phyloP scores from a whole-genome alignment of 1,140 invertebrate species.

The Gyrodactylus bullatarudis region DNA sequence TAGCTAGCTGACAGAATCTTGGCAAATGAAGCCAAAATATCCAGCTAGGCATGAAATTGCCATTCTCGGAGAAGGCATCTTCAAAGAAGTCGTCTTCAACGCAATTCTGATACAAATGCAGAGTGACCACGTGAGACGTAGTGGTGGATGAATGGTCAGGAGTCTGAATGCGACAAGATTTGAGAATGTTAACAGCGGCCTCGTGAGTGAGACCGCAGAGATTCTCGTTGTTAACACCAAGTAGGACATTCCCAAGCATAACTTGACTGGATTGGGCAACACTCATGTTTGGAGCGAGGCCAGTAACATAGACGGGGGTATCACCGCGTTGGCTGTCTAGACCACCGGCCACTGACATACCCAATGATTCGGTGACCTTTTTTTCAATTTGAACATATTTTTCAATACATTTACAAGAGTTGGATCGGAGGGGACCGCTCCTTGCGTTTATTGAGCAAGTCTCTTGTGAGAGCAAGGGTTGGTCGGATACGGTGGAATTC shows the following conservation, averaged over 20 bases:
- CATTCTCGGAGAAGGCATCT: conserved; percentile 19
- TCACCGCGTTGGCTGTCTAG: conserved; percentile 21
- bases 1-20: conserved; percentile 20
- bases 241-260: conserved; percentile 24
- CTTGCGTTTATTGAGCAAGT: background rate
- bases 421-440: background rate
- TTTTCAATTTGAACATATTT: background rate
- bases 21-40: conserved; percentile 25
- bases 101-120: background rate
- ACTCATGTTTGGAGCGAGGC: conserved; percentile 22
- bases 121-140: background rate
- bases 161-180: conserved; percentile 15
- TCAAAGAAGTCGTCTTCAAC: background rate
- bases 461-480: background rate
- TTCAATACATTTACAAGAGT: background rate
- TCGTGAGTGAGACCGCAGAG: conserved; percentile 21
- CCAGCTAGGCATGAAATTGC: conserved; percentile 24
- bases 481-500: background rate
- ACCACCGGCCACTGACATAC: conserved; percentile 25
- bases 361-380: conserved; percentile 9
- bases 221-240: conserved; percentile 20
- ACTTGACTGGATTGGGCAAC: conserved; percentile 21
- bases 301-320: conserved; percentile 21
- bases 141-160: background rate
- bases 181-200: conserved; percentile 22